Evolutionary conservation across 1,140 invertebrate genomes (phyloP).

Genomic region (Scaptomyza pallida): DNA sequence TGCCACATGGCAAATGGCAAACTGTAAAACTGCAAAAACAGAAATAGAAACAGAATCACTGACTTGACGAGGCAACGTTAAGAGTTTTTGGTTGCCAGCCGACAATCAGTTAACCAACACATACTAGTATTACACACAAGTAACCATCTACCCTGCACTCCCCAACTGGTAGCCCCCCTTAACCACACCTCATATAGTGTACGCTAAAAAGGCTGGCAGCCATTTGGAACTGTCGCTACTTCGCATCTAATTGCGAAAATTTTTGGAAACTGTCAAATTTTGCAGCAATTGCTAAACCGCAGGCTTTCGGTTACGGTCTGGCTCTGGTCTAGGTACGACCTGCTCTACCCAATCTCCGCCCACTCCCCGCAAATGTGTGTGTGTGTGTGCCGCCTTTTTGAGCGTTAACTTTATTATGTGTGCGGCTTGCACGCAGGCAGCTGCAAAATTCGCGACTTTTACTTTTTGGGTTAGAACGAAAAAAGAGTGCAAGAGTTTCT

Average conservation of each 20-base stretch:
- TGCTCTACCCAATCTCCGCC: background rate
- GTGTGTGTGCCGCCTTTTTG: conserved; percentile 11
- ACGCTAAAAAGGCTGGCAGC: conserved; percentile 1
- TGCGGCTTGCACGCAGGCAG: conserved; percentile 49
- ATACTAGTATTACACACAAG: background rate
- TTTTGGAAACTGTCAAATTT: conserved; percentile 66
- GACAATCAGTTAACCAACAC: conserved; percentile 43
- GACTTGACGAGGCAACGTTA: conserved; percentile 48
- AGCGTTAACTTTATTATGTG: conserved; percentile 66
- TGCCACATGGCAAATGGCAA: conserved; percentile 14
- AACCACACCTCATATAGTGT: background rate
- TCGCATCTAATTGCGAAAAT: conserved; percentile 65
- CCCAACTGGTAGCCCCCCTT: background rate
- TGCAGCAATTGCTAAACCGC: conserved; percentile 57
- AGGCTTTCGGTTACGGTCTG: conserved; percentile 44
- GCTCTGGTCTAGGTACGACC: conserved; percentile 17
- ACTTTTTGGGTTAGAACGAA: conserved; percentile 25
- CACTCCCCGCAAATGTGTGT: conserved; percentile 23
- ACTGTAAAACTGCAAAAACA: conserved; percentile 3
- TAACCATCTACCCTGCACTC: too few species aligned
- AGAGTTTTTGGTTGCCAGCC: conserved; percentile 50
- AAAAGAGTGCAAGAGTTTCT: background rate
- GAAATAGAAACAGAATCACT: conserved; percentile 41
- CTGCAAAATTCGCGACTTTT: conserved; percentile 44
- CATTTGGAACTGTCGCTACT: conserved; percentile 58